Conservation (phyloP, 1,140 invertebrate genomes). For the Argopecten irradians region DNA sequence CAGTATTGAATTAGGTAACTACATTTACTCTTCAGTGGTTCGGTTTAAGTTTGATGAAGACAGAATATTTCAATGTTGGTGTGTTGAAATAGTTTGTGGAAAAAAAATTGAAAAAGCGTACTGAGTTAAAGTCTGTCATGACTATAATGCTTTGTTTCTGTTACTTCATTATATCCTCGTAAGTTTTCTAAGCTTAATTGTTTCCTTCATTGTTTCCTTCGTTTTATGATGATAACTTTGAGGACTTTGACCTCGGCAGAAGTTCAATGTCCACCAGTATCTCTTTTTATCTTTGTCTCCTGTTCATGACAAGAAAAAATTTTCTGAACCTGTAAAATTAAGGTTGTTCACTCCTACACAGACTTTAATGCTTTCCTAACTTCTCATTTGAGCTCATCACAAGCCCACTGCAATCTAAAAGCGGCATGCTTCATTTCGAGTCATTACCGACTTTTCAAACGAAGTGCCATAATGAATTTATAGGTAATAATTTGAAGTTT, state of each 20-base stretch:
- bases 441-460: background rate
- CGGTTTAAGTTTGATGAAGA: too few species aligned
- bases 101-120: too few species aligned
- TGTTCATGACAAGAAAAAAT: background rate
- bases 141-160: background rate
- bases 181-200: background rate
- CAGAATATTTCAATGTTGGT: too few species aligned
- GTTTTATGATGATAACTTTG: background rate
- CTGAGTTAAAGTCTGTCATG: too few species aligned
- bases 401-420: background rate
- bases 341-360: background rate
- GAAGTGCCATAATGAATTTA: background rate
- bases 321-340: background rate
- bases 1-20: too few species aligned
- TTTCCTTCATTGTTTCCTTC: background rate
- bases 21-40: too few species aligned
- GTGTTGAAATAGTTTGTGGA: too few species aligned
- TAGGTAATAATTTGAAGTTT: background rate
- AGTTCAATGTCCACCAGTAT: background rate
- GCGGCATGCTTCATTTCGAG: background rate
- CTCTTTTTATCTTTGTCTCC: background rate
- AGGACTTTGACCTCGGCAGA: background rate
- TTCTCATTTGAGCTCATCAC: background rate
- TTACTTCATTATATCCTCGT: background rate
- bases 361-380: background rate